Evolutionary conservation across 2,888 invertebrate species (phyloP).

Genomic region (Sussaba pulchella): DNA sequence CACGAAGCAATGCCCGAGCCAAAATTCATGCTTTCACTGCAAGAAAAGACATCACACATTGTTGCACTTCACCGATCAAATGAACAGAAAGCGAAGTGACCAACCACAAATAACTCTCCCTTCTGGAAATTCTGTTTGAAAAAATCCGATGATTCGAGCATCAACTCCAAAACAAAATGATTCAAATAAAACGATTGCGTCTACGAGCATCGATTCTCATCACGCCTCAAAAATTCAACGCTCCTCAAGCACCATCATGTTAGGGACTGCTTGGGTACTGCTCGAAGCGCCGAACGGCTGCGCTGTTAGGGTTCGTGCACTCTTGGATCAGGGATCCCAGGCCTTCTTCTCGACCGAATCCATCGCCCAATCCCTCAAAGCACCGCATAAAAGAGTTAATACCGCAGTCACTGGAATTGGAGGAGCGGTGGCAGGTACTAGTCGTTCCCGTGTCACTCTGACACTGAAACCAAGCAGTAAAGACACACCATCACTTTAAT

Average conservation of each 20-base stretch:
- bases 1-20: constrained; percentile 24
- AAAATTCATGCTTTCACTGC: constrained; percentile 39
- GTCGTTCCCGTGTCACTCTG: constrained; percentile 12
- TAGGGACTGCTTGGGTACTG: constrained; percentile 68
- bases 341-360: constrained; percentile 27
- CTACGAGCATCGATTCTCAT: not conserved
- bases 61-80: too few relatives aligned
- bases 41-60: constrained; percentile 39
- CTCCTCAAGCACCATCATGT: not conserved
- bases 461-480: constrained; percentile 12
- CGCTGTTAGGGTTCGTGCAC: constrained; percentile 51
- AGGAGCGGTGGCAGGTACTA: constrained; percentile 16
- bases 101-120: not conserved
- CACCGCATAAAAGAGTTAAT: constrained; percentile 2
- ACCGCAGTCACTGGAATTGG: constrained; percentile 21
- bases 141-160: not conserved
- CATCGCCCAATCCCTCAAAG: constrained; percentile 11
- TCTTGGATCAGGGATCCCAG: constrained; percentile 41
- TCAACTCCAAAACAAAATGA: constrained; percentile 6
- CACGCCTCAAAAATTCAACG: not conserved
- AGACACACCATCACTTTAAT: constrained; percentile 3
- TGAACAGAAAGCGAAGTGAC: constrained; percentile 6
- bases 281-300: constrained; percentile 55
- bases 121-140: not conserved
- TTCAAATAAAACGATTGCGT: not conserved